Evolutionary conservation across 2,113 vertebrate species (phyloP).

Genomic region (Salvator merianae): DNA sequence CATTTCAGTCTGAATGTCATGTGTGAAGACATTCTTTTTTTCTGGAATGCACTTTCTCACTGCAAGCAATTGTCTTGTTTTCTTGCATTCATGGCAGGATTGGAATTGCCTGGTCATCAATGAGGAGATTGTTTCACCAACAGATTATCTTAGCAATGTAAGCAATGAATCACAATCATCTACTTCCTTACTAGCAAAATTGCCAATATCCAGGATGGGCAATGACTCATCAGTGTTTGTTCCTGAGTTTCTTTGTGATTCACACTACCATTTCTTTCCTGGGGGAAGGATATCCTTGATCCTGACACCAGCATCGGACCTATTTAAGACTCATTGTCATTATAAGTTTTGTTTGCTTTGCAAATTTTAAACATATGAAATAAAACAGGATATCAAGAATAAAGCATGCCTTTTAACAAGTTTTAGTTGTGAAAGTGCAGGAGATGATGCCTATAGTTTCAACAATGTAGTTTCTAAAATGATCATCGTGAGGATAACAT

Average conservation of each 20-base stretch:
- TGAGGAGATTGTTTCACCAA: background rate
- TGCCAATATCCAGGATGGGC: conserved; percentile 1
- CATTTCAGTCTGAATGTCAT: background rate
- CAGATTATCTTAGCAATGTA: conserved; percentile 3
- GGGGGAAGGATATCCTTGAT: conserved; percentile 27
- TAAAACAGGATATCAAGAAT: conserved; percentile 63
- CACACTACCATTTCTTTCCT: conserved; percentile 35
- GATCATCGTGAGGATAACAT: conserved; percentile 13
- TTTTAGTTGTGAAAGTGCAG: conserved; percentile 51
- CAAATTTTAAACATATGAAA: conserved; percentile 57
- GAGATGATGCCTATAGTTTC: conserved; percentile 43
- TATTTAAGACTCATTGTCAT: conserved; percentile 21
- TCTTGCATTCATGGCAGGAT: background rate
- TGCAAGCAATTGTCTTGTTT: background rate
- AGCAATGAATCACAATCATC: background rate
- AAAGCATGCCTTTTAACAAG: conserved; percentile 37
- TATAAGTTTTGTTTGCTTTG: conserved; percentile 65
- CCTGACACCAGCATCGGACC: conserved; percentile 44
- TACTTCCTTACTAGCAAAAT: background rate
- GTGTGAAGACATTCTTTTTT: background rate
- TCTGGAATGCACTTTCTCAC: background rate
- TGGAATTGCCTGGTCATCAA: background rate
- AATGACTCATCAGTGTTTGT: conserved; percentile 59
- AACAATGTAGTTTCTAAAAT: conserved; percentile 40
- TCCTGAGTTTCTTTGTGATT: conserved; percentile 1